Evolutionary conservation across 2,113 vertebrate genomes (phyloP), one percentile per base, ranked within the genome.

Genomic region (Caracal caracal): DNA sequence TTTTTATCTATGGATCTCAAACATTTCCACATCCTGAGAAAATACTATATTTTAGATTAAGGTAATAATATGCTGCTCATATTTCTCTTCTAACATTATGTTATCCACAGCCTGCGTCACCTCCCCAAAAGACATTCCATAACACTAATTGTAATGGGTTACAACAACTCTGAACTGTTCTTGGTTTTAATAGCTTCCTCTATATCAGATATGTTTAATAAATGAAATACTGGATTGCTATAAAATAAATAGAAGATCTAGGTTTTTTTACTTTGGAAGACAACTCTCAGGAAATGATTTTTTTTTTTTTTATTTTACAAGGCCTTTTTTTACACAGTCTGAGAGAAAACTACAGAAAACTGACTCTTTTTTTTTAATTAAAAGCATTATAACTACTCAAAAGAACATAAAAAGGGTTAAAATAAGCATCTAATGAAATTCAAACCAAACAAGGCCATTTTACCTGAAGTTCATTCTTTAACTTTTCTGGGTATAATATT

Each of bases 1-100:
- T 56, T 95, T 94, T 83, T 66, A 82, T 87, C 73, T 84, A n/a
- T 86, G 37, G 5, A 73, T 96, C 71, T 82, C 35, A 95, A 93
- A 88, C 17, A 13, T 40, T 81, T 92, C 61, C 24, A 86, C 22
- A 35, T 30, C 71, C 51, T 90, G 51, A 90, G 63, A 95, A 95
- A 95, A 92, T 75, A 66, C 56, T n/a, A 40, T 47, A 30, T 88
- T 88, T 95, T 65, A 81, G 20, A 53, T 13, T 88, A 61, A 92
- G 26, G 30, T 94, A 63, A 70, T 94, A 70, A 70, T 70, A 76
- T 47, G 26, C 66, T 91, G 24, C 37, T 96, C 17, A 35, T 37
- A 66, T 92, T 91, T 79, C 49, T 96, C 83, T 86, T 83, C n/a
- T 70, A 49, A 70, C 70, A 73, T 68, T 56, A 82, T 92, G 24